Base-by-base conservation (phyloP, 2,888 invertebrate species). In the Dicycla oo region DNA sequence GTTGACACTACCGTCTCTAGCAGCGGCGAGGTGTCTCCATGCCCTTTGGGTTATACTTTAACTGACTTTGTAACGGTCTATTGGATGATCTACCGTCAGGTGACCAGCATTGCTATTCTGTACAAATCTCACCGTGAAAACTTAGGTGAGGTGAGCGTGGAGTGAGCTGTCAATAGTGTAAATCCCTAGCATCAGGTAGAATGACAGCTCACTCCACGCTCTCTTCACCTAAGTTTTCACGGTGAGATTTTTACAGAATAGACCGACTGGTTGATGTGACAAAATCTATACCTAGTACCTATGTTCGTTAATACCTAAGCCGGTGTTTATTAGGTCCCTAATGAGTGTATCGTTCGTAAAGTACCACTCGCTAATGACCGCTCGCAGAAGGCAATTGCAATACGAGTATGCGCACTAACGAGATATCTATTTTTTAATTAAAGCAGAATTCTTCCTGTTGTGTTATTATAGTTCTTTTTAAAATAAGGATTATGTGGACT, bases 301-400 rank as follows among this genome's bases (percentile, higher is more conserved):
- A 43, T 40, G 8, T 63, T 20, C 23, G 18, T 34, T 23, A 47
- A 8, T 18, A 30, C 11, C 34, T 62, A 51, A 77, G 38, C n/a
- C 57, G 15, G 23, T 64, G 60, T 57, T 80, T 61, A 51, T 38
- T 43, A 11, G 30, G 34, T 62, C 61, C 66, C 64, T 78, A 81
- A 83, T 74, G 74, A 79, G 74, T 66, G 61, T 70, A 75, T 81
- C 49, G 78, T 30, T 62, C 61, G 63, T 71, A 78, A 82, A 72
- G 67, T n/a, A n/a, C n/a, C 58, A 40, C 49, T 67, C 54, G 23
- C 70, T 83, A 83, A 83, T 70, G 69, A 69, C 62, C 53, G n/a
- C 23, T 53, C 34, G 58, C 51, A 67, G 34, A 56, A 69, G 62
- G 74, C 45, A 72, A 61, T n/a, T n/a, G n/a, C n/a, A n/a, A n/a